Percentiles rank a stretch among this genome's conserved stretches.
Conservation (phyloP, 2,113 vertebrate genomes). For the Condylura cristata region DNA sequence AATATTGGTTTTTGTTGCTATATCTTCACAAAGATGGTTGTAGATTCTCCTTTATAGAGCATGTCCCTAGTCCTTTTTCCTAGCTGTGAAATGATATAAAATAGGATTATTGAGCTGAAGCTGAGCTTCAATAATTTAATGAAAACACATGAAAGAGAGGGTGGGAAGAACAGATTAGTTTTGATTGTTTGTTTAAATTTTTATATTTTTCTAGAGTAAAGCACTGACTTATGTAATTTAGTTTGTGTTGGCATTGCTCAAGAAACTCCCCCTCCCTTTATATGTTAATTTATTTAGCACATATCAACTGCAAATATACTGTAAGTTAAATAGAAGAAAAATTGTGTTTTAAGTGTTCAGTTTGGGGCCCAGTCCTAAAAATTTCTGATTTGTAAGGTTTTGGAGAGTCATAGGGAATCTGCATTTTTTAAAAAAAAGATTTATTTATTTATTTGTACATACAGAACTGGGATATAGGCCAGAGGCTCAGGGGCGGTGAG, state of each 20-base stretch:
- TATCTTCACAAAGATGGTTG: background rate
- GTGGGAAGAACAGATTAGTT: background rate
- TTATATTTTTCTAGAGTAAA: background rate
- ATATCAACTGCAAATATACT: background rate
- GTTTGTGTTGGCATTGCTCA: background rate
- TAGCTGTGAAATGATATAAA: background rate
- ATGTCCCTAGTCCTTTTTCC: background rate
- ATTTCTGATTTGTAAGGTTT: background rate
- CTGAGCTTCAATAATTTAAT: background rate
- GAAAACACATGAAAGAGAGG: background rate
- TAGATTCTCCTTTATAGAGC: background rate
- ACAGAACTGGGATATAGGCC: too few species aligned
- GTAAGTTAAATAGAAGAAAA: background rate
- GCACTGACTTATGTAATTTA: background rate
- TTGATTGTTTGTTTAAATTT: background rate
- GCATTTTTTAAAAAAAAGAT: too few species aligned
- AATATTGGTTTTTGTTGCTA: background rate
- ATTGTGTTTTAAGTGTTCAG: background rate
- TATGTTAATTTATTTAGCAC: background rate
- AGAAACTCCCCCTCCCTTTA: background rate
- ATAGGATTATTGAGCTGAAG: background rate
- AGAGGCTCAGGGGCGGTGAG: too few species aligned
- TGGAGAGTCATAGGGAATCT: background rate
- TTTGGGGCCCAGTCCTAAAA: background rate
- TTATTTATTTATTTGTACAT: too few species aligned